A percentile compares a stretch with the other conserved stretches of the same genome.
phyloP scores from a whole-genome alignment of 2,113 vertebrate genomes.

The Athene noctua region DNA sequence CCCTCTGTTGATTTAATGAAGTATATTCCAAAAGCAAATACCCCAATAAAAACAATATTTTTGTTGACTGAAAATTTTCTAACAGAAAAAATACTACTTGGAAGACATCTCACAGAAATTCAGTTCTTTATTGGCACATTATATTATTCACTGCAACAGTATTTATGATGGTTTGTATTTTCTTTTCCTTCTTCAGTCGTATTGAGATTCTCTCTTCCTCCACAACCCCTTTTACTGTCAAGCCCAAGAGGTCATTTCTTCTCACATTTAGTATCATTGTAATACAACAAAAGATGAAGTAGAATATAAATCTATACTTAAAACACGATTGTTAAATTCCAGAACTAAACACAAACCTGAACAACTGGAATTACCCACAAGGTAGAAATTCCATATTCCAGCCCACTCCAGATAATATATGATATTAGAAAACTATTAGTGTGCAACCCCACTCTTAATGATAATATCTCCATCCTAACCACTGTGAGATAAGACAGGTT shows the following conservation, averaged over 20 bases:
- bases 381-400: background rate
- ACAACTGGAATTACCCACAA: background rate
- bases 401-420: background rate
- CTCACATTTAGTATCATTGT: background rate
- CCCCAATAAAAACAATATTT: background rate
- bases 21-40: background rate
- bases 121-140: background rate
- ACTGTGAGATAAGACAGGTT: background rate
- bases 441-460: background rate
- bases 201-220: background rate
- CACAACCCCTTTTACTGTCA: background rate
- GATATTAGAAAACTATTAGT: background rate
- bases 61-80: background rate
- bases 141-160: background rate
- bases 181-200: background rate
- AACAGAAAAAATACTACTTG: background rate
- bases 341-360: background rate
- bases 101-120: background rate
- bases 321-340: background rate
- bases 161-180: background rate
- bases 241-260: background rate
- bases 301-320: background rate
- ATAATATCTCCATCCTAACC: background rate
- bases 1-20: background rate
- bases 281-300: background rate